Evolutionary conservation across 2,888 invertebrate species (phyloP).

Genomic region (Drosophila emarginata): DNA sequence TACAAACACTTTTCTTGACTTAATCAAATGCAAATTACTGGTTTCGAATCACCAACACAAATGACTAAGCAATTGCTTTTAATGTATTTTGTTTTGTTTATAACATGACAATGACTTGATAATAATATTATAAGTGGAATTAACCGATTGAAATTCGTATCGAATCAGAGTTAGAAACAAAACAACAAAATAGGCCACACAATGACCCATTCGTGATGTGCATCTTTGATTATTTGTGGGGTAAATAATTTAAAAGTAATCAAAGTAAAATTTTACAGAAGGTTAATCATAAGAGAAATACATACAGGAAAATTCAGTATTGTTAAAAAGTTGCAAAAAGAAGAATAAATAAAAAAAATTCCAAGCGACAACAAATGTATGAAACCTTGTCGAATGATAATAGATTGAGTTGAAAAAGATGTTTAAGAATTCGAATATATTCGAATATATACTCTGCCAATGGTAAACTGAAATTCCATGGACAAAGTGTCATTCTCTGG

Average conservation of each 20-base stretch:
- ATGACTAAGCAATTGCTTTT: slow-evolving; percentile 32
- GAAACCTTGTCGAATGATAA: no score
- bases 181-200: neutral
- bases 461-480: neutral
- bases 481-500: neutral
- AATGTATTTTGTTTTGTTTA: neutral
- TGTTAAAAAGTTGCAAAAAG: neutral
- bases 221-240: neutral
- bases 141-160: neutral
- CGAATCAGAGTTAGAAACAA: neutral
- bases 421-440: no score
- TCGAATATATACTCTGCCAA: no score
- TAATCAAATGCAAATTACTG: slow-evolving; percentile 37
- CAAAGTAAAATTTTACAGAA: neutral
- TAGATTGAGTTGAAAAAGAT: no score
- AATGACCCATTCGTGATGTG: neutral
- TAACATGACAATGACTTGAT: slow-evolving; percentile 12
- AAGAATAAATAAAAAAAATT: neutral
- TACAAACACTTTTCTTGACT: slow-evolving; percentile 2
- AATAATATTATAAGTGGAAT: slow-evolving; percentile 12
- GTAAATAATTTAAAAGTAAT: neutral
- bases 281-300: neutral
- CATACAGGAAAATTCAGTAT: neutral
- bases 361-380: no score
- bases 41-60: slow-evolving; percentile 19